Conservation (phyloP, 2,888 invertebrate species). For the Agriotes lineatus region DNA sequence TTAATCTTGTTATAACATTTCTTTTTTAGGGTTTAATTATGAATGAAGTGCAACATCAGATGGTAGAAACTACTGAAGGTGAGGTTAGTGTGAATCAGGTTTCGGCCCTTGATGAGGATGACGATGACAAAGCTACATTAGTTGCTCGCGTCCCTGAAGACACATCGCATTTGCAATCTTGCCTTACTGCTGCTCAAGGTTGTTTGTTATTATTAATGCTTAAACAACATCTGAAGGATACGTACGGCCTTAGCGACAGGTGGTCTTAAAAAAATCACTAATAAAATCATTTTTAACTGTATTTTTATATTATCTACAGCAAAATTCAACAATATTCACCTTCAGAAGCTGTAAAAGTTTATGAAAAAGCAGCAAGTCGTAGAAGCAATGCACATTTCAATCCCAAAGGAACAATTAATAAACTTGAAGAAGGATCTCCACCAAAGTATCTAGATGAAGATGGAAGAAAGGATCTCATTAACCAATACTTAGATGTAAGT, state of each 20-base stretch:
- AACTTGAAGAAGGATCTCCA: constrained; percentile 74
- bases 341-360: constrained; percentile 93
- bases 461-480: constrained; percentile 81
- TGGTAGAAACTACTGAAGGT: not conserved
- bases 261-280: constrained; percentile 58
- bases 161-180: constrained; percentile 80
- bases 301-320: constrained; percentile 63
- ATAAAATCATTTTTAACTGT: not conserved
- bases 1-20: not conserved
- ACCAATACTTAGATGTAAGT: constrained; percentile 90
- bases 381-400: constrained; percentile 84
- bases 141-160: constrained; percentile 80
- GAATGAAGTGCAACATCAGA: not conserved
- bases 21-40: constrained; percentile 52
- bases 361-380: constrained; percentile 92
- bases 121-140: constrained; percentile 83
- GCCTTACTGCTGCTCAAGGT: constrained; percentile 90
- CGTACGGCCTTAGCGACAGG: constrained; percentile 92
- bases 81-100: not conserved
- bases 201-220: constrained; percentile 89
- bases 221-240: constrained; percentile 92
- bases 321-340: constrained; percentile 98
- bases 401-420: constrained; percentile 88
- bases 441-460: constrained; percentile 75
- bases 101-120: constrained; percentile 75